Percentiles rank a stretch among this genome's conserved stretches.
Conservation (phyloP, 2,113 vertebrate species). For the Saguinus midas region DNA sequence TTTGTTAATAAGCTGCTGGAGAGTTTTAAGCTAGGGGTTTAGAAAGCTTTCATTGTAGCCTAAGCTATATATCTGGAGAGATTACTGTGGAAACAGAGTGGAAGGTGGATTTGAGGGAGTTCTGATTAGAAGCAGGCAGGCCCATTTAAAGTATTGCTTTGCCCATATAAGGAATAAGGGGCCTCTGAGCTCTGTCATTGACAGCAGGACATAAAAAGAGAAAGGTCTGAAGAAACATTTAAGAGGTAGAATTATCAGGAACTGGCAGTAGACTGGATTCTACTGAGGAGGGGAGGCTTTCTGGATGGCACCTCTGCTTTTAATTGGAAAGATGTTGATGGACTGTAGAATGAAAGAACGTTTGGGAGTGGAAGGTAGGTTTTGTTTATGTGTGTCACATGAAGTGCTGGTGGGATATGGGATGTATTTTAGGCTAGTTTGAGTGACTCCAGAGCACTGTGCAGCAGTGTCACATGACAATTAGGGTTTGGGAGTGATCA, state of each 20-base stretch:
- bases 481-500: background rate
- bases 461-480: too few relatives aligned
- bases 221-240: fast-evolving
- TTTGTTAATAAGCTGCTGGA: background rate
- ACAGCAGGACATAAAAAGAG: fast-evolving
- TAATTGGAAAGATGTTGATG: background rate
- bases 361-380: too few relatives aligned
- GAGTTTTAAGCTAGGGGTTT: background rate
- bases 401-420: background rate
- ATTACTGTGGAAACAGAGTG: fast-evolving
- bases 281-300: background rate
- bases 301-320: background rate
- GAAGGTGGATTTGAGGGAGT: background rate
- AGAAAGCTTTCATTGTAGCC: background rate
- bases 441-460: background rate
- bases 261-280: background rate
- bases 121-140: background rate
- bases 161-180: fast-evolving
- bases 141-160: fast-evolving
- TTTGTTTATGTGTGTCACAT: fast-evolving
- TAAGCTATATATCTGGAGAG: background rate
- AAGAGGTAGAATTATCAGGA: too few relatives aligned
- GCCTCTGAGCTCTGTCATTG: background rate
- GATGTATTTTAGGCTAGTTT: too few relatives aligned
- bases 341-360: fast-evolving